Evolutionary conservation across 2,888 invertebrate species (phyloP).

Genomic region (Gymnocheta viridis): DNA sequence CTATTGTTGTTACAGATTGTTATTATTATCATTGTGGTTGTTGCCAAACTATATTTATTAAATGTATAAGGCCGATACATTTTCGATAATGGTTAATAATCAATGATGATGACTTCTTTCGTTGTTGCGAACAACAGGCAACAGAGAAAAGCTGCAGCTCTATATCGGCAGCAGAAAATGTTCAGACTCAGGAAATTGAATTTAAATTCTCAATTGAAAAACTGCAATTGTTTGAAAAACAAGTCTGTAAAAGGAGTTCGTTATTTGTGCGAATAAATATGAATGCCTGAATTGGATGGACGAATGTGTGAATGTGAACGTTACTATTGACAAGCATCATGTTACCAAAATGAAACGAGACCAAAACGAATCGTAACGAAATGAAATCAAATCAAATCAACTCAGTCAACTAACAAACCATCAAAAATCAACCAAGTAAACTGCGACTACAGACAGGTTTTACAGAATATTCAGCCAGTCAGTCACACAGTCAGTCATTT

Average conservation of each 20-base stretch:
- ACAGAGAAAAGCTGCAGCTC: neutral
- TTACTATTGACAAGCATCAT: conserved; percentile 54
- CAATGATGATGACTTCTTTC: conserved; percentile 54
- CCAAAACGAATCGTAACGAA: conserved; percentile 17
- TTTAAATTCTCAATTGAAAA: conserved; percentile 77
- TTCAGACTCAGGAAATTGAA: conserved; percentile 77
- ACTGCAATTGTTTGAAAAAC: conserved; percentile 69
- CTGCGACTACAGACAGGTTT: neutral
- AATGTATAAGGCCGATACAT: conserved; percentile 41
- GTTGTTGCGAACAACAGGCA: conserved; percentile 12
- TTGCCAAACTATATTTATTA: conserved; percentile 39
- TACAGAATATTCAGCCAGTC: conserved; percentile 9
- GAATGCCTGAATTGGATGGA: conserved; percentile 22
- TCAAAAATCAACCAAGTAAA: conserved; percentile 55
- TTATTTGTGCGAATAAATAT: conserved; percentile 72
- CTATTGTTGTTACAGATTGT: conserved; percentile 31
- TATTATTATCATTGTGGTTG: neutral
- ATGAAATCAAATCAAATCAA: conserved; percentile 18
- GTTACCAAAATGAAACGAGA: conserved; percentile 28
- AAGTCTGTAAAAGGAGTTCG: conserved; percentile 78
- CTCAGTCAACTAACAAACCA: conserved; percentile 39
- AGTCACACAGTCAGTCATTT: conserved; percentile 9
- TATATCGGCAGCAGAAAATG: neutral
- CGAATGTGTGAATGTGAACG: conserved; percentile 34
- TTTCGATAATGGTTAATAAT: conserved; percentile 62